phyloP scores from a whole-genome alignment of 2,888 invertebrate genomes.

The Rhopalosiphum nymphaeae region DNA sequence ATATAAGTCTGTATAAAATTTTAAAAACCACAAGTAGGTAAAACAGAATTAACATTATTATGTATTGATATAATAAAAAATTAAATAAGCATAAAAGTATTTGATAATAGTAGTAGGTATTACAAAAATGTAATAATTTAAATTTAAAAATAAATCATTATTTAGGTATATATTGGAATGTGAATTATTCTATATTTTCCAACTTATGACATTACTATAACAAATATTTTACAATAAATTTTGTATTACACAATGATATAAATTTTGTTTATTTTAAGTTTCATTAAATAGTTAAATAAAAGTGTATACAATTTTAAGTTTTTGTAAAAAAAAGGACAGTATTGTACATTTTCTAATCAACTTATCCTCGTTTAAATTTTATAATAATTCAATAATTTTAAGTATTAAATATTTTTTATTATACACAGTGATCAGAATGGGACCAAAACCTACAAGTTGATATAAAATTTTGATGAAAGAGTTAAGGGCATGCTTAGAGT shows the following conservation, averaged over 20 bases:
- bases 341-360: neutral
- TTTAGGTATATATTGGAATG: neutral
- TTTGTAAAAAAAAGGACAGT: neutral
- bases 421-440: too few species aligned
- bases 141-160: neutral
- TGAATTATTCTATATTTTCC: neutral
- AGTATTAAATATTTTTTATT: too few species aligned
- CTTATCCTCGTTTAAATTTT: neutral
- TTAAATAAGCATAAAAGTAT: neutral
- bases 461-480: too few species aligned
- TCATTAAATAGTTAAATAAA: neutral
- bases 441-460: too few species aligned
- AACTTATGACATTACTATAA: neutral
- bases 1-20: neutral
- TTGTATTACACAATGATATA: neutral
- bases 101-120: neutral
- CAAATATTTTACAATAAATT: neutral
- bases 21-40: constrained; percentile 1
- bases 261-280: neutral
- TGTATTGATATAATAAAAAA: neutral
- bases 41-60: neutral
- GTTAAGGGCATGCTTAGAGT: too few species aligned
- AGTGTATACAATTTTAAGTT: neutral
- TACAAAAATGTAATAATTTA: neutral
- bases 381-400: neutral